Evolutionary conservation across 2,113 vertebrate genomes (phyloP).

Genomic region (Chaetura pelagica): DNA sequence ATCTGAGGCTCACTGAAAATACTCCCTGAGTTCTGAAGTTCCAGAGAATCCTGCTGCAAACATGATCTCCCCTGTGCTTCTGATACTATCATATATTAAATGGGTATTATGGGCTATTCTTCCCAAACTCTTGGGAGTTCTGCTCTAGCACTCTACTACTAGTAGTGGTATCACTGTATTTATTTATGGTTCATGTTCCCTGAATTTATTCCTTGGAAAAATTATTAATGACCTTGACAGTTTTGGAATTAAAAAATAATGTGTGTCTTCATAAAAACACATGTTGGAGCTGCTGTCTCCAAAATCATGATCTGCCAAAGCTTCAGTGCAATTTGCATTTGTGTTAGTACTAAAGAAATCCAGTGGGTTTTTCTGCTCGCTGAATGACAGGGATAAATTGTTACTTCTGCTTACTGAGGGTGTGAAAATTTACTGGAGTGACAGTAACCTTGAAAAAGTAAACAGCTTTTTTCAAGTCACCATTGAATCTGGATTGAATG

Average conservation of each 20-base stretch:
- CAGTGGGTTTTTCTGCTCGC: not conserved
- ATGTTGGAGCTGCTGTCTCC: not conserved
- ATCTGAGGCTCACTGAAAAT: not conserved
- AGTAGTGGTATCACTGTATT: not conserved
- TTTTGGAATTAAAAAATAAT: not conserved
- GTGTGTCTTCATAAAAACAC: not conserved
- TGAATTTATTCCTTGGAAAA: not conserved
- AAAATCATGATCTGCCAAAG: slow-evolving; percentile 36
- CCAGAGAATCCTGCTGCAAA: not conserved
- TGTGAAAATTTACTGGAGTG: slow-evolving; percentile 17
- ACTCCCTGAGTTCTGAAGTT: not conserved
- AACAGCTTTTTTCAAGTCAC: not conserved
- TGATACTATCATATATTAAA: not conserved
- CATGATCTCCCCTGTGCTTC: not conserved
- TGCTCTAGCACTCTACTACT: not conserved
- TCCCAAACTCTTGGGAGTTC: not conserved
- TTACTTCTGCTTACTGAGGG: not conserved
- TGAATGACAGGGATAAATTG: not conserved
- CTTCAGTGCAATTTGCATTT: not conserved
- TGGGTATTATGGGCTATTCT: not conserved
- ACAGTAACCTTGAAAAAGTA: not conserved
- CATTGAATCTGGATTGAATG: not conserved
- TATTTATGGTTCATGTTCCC: not conserved
- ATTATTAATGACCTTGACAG: not conserved
- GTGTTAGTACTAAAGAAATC: not conserved